Evolutionary conservation across 2,888 invertebrate genomes (phyloP).

Genomic region (Trachelus iudaicus): DNA sequence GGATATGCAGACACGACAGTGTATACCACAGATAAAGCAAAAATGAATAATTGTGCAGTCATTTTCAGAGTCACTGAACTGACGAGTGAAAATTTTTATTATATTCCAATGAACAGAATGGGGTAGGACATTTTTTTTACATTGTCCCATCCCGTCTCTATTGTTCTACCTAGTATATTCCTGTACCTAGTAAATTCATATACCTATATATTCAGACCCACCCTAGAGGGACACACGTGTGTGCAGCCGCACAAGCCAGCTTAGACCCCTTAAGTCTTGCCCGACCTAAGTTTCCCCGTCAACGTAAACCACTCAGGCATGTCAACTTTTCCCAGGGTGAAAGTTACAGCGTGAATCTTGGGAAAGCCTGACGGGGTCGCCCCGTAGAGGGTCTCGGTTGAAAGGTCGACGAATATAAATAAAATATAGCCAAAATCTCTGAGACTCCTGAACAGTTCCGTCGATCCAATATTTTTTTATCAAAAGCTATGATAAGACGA

Average conservation of each 20-base stretch:
- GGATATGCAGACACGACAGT: no score
- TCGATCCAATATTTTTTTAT: background rate
- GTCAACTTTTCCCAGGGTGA: slow-evolving; percentile 13
- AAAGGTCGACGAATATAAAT: background rate
- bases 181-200: background rate
- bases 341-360: slow-evolving; percentile 10
- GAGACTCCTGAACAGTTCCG: background rate
- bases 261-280: background rate
- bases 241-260: background rate
- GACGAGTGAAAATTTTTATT: background rate
- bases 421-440: background rate
- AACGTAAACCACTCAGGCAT: slow-evolving; percentile 17
- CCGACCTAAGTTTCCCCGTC: background rate
- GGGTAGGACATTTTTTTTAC: background rate
- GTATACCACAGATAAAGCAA: no score
- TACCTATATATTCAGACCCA: background rate
- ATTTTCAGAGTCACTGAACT: no score
- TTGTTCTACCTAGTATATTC: background rate
- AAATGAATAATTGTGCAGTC: no score
- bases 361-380: background rate
- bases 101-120: background rate
- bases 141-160: background rate
- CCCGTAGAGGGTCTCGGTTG: background rate
- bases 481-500: no score
- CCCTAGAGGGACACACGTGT: background rate